Base-by-base conservation (phyloP, 2,797 vertebrate species). In the Echiichthys vipera region DNA sequence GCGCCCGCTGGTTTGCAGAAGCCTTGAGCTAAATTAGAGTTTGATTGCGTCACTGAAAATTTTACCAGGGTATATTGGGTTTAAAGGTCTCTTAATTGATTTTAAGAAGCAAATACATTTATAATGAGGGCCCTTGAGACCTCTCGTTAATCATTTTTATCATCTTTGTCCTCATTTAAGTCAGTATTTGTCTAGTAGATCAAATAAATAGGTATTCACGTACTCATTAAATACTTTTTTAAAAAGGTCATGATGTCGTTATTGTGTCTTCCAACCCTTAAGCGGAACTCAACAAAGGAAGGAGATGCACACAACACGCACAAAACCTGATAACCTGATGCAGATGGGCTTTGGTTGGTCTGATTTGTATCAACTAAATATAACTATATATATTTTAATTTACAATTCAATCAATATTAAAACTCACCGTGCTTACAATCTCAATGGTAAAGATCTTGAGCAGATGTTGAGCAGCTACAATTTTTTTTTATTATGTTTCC, bases 81-180 rank as follows among this genome's bases (percentile, higher is more conserved):
- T 84, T 76, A 67, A 65, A 73, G 51, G 69, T 74, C 56, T 32
- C 18, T 78, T 83, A 80, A 86, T 80, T 83, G 69, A 76, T 71
- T 83, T 34, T 20, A 57, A 69, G 46, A 59, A 43, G 68, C 54
- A 63, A 58, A 84, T 70, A 77, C 40, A 84, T 73, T 32, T 22
- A 54, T 59, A 36, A 79, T 46, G 29, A 34, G 10, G 40, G 34
- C 49, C 7, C 15, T 17, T 2, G 18, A 70, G 32, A 42, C 29
- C 29, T 47, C 15, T 55, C 22, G 39, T 78, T 15, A 71, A 75
- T 82, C 65, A 71, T 65, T 68, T 70, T 70, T 66, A 77, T 54
- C 56, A 34, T 47, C 9, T 42, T 65, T 71, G 22, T 65, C 34
- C 43, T 32, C n/a, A 43, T 39, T 65, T 34, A 62, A 32, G 1